A percentile compares a stretch with the other conserved stretches of the same genome.
Conservation (phyloP, 2,888 invertebrate genomes). For the Pherbina coryleti region DNA sequence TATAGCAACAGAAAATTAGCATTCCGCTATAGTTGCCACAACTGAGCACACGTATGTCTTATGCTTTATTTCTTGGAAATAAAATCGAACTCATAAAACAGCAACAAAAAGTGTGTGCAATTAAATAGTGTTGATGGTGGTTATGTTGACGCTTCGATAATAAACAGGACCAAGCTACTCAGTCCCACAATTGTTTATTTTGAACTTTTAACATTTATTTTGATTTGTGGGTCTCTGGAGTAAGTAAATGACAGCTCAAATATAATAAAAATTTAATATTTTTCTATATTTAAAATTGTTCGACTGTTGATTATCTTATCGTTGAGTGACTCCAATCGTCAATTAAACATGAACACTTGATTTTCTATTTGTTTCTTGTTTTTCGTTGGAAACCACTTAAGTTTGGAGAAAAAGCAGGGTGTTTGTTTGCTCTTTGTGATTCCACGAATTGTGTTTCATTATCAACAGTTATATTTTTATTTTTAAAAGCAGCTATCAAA, state of each 20-base stretch:
- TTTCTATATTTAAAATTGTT: no score
- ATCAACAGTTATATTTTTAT: no score
- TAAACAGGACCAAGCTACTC: no score
- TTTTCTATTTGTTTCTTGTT: neutral
- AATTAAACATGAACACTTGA: neutral
- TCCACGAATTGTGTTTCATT: no score
- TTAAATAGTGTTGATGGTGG: no score
- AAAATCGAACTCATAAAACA: neutral
- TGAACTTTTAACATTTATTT: constrained; percentile 9
- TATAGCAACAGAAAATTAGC: neutral
- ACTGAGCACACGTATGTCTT: neutral
- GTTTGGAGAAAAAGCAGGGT: no score
- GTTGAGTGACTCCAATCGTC: neutral
- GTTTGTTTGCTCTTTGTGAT: no score
- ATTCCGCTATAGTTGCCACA: neutral
- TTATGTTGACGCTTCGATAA: no score
- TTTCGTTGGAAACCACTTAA: neutral
- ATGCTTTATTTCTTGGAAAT: neutral
- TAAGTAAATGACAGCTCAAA: constrained; percentile 26
- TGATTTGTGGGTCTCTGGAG: constrained; percentile 19
- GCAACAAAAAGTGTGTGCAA: neutral
- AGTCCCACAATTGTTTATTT: neutral
- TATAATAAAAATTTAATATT: constrained; percentile 40
- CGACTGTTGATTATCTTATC: neutral
- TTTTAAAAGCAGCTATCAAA: no score